These are phyloP conservation scores for Volucella inflata DNA, from an alignment of 2,888 invertebrate species.

Conservation along the genomic window DNA sequence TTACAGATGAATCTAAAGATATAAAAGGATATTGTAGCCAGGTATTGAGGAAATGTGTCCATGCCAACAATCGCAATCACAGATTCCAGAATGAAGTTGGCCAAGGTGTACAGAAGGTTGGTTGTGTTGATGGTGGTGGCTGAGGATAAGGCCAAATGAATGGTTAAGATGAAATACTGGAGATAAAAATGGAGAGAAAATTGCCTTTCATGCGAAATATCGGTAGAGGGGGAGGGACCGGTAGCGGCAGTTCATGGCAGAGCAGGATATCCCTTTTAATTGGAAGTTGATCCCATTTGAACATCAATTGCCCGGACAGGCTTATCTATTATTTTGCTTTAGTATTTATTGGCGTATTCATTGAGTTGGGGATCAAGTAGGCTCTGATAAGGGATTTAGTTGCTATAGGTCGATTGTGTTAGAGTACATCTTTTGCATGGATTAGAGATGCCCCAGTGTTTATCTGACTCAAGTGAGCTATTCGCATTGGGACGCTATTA, in stretches of 20 bases:
- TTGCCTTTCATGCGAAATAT: conserved; percentile 58
- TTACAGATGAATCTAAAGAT: conserved; percentile 70
- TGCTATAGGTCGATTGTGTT: conserved; percentile 18
- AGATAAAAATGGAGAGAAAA: conserved; percentile 71
- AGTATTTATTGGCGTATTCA: conserved; percentile 65
- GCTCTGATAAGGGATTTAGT: conserved; percentile 46
- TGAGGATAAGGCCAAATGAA: conserved; percentile 35
- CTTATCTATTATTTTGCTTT: conserved; percentile 70
- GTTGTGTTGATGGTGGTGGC: background rate
- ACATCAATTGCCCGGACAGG: conserved; percentile 74
- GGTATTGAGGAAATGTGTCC: conserved; percentile 61
- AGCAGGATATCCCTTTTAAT: conserved; percentile 72
- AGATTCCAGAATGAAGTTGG: conserved; percentile 38
- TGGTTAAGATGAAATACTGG: conserved; percentile 70
- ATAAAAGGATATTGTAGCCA: conserved; percentile 55
- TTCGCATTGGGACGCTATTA: too few species aligned
- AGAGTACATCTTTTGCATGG: conserved; percentile 49
- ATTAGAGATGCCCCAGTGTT: conserved; percentile 31
- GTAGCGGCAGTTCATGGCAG: background rate
- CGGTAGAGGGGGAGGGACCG: too few species aligned
- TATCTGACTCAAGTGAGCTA: conserved; percentile 6
- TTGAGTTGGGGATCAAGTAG: conserved; percentile 59
- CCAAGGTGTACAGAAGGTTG: conserved; percentile 5
- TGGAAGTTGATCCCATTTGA: conserved; percentile 74
- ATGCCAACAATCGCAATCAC: conserved; percentile 69